Percentiles rank a stretch among this genome's conserved stretches.
phyloP scores from a whole-genome alignment of 2,888 invertebrate genomes.

The Diadegma fenestrale region DNA sequence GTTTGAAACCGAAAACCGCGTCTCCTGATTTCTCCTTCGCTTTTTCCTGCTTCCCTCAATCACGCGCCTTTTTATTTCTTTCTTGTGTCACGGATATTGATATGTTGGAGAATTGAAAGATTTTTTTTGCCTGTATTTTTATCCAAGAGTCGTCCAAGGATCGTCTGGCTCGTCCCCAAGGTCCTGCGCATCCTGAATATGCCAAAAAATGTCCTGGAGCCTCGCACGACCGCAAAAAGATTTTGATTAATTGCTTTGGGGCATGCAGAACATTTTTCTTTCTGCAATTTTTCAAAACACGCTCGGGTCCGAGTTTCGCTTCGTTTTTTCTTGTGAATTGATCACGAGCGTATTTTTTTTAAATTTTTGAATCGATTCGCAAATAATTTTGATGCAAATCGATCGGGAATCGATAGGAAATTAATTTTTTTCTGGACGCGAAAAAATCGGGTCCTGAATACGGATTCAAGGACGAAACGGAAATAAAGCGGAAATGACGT shows the following conservation, averaged over 20 bases:
- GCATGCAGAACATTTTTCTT: constrained; percentile 80
- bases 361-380: neutral
- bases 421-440: constrained; percentile 7
- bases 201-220: constrained; percentile 51
- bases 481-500: constrained; percentile 19
- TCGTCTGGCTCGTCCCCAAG: constrained; percentile 64
- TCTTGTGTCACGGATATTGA: constrained; percentile 77
- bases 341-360: constrained; percentile 77
- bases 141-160: constrained; percentile 47
- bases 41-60: constrained; percentile 40
- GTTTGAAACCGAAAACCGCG: constrained; percentile 83
- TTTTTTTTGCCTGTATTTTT: constrained; percentile 11
- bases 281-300: constrained; percentile 82
- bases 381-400: neutral
- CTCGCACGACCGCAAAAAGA: constrained; percentile 66
- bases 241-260: constrained; percentile 80
- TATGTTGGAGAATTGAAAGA: constrained; percentile 73
- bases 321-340: neutral
- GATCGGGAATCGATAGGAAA: constrained; percentile 9
- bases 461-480: neutral
- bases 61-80: constrained; percentile 70
- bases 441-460: neutral
- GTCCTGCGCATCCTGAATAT: constrained; percentile 59
- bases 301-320: constrained; percentile 44
- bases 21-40: constrained; percentile 60